Percentiles rank a stretch among this genome's conserved stretches.
Conservation (phyloP, 1,140 invertebrate species). For the Drosophila paulistorum region DNA sequence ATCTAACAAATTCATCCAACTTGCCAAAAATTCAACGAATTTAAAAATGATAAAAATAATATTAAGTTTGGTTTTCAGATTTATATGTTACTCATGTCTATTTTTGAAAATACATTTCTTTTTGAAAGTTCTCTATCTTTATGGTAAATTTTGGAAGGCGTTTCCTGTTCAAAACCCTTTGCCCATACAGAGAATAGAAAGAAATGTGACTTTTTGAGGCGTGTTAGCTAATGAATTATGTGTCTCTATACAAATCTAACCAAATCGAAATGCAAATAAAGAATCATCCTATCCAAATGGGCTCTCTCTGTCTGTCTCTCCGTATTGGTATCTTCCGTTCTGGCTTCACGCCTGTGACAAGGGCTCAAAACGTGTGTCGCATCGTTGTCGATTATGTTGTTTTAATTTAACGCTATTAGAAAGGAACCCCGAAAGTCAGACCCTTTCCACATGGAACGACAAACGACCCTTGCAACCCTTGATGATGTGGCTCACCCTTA, state of each 20-base stretch:
- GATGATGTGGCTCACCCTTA: constrained; percentile 10
- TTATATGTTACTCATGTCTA: no score
- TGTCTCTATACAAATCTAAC: constrained; percentile 33
- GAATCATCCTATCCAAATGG: constrained; percentile 42
- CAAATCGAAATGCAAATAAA: constrained; percentile 78
- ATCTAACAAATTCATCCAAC: no score
- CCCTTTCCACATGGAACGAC: constrained; percentile 39
- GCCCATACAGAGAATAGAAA: no score
- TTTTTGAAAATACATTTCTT: no score
- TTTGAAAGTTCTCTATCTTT: no score
- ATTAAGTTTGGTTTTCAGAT: no score
- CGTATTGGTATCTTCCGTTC: constrained; percentile 35
- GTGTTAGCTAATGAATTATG: constrained; percentile 74
- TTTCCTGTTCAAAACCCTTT: no score
- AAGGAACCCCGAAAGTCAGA: constrained; percentile 31
- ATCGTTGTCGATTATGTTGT: constrained; percentile 76
- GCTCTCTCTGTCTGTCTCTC: constrained; percentile 13
- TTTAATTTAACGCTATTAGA: constrained; percentile 82
- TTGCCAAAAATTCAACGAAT: no score
- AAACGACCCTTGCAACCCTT: constrained; percentile 18
- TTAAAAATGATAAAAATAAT: no score
- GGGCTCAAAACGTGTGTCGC: constrained; percentile 41
- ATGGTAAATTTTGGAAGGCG: no score
- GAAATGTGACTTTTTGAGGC: constrained; percentile 60
- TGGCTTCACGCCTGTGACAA: constrained; percentile 52